phyloP scores from a whole-genome alignment of 2,888 invertebrate species.

The Biston betularia region DNA sequence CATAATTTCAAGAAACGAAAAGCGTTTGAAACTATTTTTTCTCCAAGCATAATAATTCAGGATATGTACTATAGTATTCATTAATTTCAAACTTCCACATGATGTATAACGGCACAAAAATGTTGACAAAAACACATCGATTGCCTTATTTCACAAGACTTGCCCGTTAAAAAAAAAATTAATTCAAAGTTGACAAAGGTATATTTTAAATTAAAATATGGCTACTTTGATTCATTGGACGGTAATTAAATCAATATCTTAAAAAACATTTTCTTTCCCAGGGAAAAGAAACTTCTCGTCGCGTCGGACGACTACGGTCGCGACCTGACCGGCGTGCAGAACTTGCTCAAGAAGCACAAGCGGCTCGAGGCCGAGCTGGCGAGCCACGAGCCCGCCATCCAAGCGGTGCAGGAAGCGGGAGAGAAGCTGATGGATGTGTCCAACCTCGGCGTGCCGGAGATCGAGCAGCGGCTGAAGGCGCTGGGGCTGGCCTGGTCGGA shows the following conservation, averaged over 20 bases:
- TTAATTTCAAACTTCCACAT: too few species aligned
- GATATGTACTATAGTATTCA: too few species aligned
- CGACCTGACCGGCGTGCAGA: constrained; percentile 99
- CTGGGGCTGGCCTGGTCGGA: constrained; percentile 97
- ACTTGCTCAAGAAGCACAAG: constrained; percentile 99
- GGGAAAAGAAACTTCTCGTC: constrained; percentile 98
- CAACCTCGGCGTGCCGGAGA: constrained; percentile 96
- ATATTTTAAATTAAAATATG: too few species aligned
- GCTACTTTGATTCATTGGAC: neutral
- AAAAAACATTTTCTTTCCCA: constrained; percentile 55
- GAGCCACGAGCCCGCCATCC: constrained; percentile 99
- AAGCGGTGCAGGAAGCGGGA: constrained; percentile 91
- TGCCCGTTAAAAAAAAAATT: too few species aligned
- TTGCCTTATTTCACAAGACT: too few species aligned
- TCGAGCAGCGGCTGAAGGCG: constrained; percentile 93
- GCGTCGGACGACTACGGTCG: constrained; percentile 99
- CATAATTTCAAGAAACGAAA: too few species aligned
- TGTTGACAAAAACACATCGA: too few species aligned
- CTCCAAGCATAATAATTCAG: too few species aligned
- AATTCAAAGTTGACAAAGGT: too few species aligned
- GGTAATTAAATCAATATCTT: neutral
- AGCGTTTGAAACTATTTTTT: too few species aligned
- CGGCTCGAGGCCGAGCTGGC: constrained; percentile 98
- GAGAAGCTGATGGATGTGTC: constrained; percentile 98
- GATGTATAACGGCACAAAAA: too few species aligned